Evolutionary conservation across 2,113 vertebrate species (phyloP).

Genomic region (Sitta europaea): DNA sequence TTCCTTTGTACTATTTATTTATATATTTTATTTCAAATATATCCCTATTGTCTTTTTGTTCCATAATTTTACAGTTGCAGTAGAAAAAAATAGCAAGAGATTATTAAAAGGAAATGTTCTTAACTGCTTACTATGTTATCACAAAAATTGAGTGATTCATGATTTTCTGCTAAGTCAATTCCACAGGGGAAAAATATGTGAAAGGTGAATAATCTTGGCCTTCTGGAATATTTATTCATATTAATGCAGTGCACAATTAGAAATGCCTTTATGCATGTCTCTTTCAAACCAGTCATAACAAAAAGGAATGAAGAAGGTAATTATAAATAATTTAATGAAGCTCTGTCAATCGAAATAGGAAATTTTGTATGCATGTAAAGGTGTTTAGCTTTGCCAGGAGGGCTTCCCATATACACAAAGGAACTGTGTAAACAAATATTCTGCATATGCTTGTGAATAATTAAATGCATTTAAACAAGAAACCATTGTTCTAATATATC

Average conservation of each 20-base stretch:
- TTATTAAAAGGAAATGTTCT: background rate
- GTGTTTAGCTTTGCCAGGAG: conserved; percentile 54
- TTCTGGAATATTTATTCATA: conserved; percentile 39
- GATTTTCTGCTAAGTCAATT: conserved; percentile 37
- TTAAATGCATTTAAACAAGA: conserved; percentile 45
- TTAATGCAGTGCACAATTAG: background rate
- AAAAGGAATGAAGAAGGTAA: conserved; percentile 37
- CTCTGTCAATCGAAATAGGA: conserved; percentile 31
- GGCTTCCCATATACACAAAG: conserved; percentile 3
- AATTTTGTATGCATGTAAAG: conserved; percentile 26
- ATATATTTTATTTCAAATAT: background rate
- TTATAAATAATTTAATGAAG: conserved; percentile 67
- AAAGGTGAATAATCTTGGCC: conserved; percentile 18
- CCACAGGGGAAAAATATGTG: conserved; percentile 2
- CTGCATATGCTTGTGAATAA: conserved; percentile 55
- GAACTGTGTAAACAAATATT: conserved; percentile 62
- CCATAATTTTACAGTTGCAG: background rate
- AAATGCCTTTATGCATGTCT: conserved; percentile 5
- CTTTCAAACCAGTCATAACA: conserved; percentile 30
- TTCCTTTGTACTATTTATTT: background rate
- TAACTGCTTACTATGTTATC: background rate
- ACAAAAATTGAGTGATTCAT: background rate
- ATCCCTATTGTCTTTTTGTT: background rate
- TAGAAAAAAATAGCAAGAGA: background rate
- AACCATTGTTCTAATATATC: background rate